A percentile compares a stretch with the other conserved stretches of the same genome.
Conservation (phyloP, 2,797 vertebrate genomes). For the Scarus forsteni region DNA sequence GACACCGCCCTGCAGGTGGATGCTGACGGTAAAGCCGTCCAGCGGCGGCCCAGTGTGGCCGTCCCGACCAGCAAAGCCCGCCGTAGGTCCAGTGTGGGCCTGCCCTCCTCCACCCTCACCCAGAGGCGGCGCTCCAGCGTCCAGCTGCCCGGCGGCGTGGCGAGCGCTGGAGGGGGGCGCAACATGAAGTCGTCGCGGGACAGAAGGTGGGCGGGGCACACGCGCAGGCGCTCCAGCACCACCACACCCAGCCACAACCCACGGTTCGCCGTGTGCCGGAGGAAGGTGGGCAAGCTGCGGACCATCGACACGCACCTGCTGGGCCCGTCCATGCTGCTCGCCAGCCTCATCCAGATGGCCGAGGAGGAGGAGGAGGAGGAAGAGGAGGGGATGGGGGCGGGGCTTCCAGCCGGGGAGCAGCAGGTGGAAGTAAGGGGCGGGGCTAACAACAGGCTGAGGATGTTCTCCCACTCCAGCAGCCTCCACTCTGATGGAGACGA, state of each 20-base stretch:
- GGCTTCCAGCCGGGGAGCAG: constrained; percentile 33
- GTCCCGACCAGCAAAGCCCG: constrained; percentile 90
- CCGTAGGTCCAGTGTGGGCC: constrained; percentile 86
- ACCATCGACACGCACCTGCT: constrained; percentile 83
- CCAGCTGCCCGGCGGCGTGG: constrained; percentile 62
- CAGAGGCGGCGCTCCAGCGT: constrained; percentile 85
- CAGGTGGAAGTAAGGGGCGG: constrained; percentile 73
- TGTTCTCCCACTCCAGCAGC: constrained; percentile 63
- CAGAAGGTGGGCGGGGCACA: constrained; percentile 8
- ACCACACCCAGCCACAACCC: constrained; percentile 87
- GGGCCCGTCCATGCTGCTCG: constrained; percentile 85
- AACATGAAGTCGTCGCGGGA: constrained; percentile 24
- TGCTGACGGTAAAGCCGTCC: not conserved
- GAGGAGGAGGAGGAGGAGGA: constrained; percentile 75
- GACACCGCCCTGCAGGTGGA: constrained; percentile 35
- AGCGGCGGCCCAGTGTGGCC: constrained; percentile 75
- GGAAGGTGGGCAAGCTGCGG: constrained; percentile 60
- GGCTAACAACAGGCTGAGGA: constrained; percentile 8
- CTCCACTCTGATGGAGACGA: constrained; percentile 69
- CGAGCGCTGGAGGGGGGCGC: constrained; percentile 22
- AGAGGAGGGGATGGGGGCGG: not conserved
- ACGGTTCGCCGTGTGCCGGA: constrained; percentile 82
- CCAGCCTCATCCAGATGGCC: constrained; percentile 83
- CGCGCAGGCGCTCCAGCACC: constrained; percentile 89
- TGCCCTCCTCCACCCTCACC: constrained; percentile 82